phyloP scores from a whole-genome alignment of 2,888 invertebrate species.

The Chrysolina oricalcia region DNA sequence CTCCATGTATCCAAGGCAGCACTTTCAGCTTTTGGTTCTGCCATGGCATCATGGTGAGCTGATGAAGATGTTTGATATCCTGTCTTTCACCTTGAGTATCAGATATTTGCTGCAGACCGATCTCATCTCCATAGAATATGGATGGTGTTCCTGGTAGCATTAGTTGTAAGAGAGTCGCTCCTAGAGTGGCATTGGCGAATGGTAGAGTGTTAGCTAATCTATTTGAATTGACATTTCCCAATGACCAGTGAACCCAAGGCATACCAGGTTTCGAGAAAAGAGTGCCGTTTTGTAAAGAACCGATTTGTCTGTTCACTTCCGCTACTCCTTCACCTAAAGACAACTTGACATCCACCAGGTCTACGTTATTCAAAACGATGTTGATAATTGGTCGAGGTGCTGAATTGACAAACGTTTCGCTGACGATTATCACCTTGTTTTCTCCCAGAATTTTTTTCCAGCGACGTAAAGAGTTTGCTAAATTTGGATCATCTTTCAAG shows the following conservation, averaged over 20 bases:
- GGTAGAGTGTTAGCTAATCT: slow-evolving; percentile 76
- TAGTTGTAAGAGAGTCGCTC: slow-evolving; percentile 82
- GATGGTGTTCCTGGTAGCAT: slow-evolving; percentile 90
- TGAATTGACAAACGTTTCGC: slow-evolving; percentile 74
- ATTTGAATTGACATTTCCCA: slow-evolving; percentile 78
- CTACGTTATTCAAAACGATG: slow-evolving; percentile 78
- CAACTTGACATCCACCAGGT: slow-evolving; percentile 82
- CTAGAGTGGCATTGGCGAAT: slow-evolving; percentile 78
- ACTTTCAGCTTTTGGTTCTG: slow-evolving; percentile 71
- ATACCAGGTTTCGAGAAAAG: slow-evolving; percentile 77
- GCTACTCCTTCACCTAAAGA: slow-evolving; percentile 76
- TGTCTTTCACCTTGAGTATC: slow-evolving; percentile 76
- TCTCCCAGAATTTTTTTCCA: slow-evolving; percentile 82
- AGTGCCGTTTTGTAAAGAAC: slow-evolving; percentile 74
- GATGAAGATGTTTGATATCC: slow-evolving; percentile 78
- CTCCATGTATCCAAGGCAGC: slow-evolving; percentile 79
- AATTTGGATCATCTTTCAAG: slow-evolving; percentile 76
- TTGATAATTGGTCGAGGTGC: slow-evolving; percentile 74
- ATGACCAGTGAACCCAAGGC: slow-evolving; percentile 88
- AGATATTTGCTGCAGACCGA: slow-evolving; percentile 79
- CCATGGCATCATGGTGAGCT: slow-evolving; percentile 83
- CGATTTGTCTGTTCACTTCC: slow-evolving; percentile 76
- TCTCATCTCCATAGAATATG: slow-evolving; percentile 94
- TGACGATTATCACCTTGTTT: slow-evolving; percentile 80
- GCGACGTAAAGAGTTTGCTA: slow-evolving; percentile 75